Evolutionary conservation across 2,888 invertebrate genomes (phyloP), one percentile per base, ranked within the genome.

Genomic region (Lamellibrachia satsuma): DNA sequence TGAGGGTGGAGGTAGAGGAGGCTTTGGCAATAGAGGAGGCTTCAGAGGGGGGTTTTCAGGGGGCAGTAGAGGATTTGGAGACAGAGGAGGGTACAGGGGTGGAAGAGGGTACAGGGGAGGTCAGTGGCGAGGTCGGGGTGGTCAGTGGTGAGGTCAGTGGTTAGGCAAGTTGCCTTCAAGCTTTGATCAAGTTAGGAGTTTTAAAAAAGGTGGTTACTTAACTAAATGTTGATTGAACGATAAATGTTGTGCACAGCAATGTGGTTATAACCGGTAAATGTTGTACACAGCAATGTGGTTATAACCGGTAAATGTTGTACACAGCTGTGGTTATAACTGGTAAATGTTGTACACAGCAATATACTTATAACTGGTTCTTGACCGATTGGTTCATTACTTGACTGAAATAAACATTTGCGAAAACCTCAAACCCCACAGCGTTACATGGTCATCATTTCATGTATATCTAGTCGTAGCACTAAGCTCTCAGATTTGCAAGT

Each of bases 21-120:
- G 93, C 90, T 92, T 94, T 94, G 91, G 96, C 96, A 6, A 96
- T 8, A 94, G 95, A 52, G 94, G 93, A 90, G 95, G 96, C 9
- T 95, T 95, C 1, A 94, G 95, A 3, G 94, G 95, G 75, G 94
- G 95, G 90, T 94, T 96, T 15, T 95, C 55, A n/a, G 91, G 92
- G 4, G 93, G 92, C 8, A 55, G 93, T 15, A 22, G 90, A 11
- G 92, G 93, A 6, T 92, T 92, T 51, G 60, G 92, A 22, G 92
- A 92, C n/a, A n/a, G 92, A 22, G 92, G 93, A n/a, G 55, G 92
- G 15, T n/a, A 51, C n/a, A 92, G 93, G 51, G 93, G 93, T 27
- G 91, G 92, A n/a, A 75, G 75, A 75, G 75, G 75, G n/a, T 75
- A 22, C n/a, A 75, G 75, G 75, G 75, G n/a, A 22, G 15, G 75